Conservation (phyloP, 1,140 invertebrate species). For the Xylocopa sonorina region DNA sequence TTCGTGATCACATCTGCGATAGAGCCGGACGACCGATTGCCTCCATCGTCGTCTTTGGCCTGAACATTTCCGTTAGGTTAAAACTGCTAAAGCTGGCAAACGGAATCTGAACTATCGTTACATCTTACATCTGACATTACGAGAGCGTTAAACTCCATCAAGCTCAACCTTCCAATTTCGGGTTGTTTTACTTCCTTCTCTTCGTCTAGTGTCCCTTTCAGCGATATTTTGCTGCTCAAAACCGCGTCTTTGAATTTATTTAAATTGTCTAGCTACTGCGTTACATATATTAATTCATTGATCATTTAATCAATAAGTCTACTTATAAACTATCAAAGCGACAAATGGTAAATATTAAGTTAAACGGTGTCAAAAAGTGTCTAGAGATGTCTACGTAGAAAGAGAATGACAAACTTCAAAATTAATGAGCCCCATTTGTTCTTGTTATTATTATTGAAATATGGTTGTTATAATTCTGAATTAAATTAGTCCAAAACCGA, state of each 20-base stretch:
- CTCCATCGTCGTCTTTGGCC: not conserved
- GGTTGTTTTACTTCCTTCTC: not conserved
- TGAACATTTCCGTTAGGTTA: constrained; percentile 19
- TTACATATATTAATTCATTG: too few relatives aligned
- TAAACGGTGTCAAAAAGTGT: too few relatives aligned
- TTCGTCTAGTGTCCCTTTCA: not conserved
- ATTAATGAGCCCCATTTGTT: too few relatives aligned
- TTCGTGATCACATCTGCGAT: constrained; percentile 60
- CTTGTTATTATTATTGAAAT: too few relatives aligned
- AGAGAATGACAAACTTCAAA: too few relatives aligned
- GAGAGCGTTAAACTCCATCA: constrained; percentile 65
- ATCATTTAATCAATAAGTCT: too few relatives aligned
- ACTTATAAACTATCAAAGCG: too few relatives aligned
- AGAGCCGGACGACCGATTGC: constrained; percentile 46
- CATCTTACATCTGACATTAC: constrained; percentile 56
- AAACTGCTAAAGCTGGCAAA: not conserved
- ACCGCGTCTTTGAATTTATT: constrained; percentile 8
- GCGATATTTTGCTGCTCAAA: not conserved
- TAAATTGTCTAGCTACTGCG: too few relatives aligned
- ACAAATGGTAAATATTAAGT: too few relatives aligned
- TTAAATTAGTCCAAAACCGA: too few relatives aligned
- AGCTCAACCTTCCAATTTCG: constrained; percentile 34
- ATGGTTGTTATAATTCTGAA: too few relatives aligned
- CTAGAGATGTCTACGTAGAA: too few relatives aligned
- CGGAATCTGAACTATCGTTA: not conserved